Evolutionary conservation across 2,797 vertebrate species (phyloP).

Genomic region (Clamator glandarius): DNA sequence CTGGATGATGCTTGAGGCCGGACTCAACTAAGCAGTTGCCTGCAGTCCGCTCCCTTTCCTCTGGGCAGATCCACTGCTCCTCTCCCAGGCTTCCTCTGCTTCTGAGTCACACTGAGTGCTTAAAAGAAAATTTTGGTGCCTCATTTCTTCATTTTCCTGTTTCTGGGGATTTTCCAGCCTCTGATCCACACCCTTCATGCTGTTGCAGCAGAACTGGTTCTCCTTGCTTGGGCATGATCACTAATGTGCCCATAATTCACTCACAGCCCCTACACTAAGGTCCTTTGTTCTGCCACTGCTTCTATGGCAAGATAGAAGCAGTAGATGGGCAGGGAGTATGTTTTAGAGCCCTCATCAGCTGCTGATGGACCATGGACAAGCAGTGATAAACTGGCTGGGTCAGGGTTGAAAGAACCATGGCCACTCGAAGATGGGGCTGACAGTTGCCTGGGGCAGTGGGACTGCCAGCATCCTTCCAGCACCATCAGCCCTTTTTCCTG

Average conservation of each 20-base stretch:
- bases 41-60: not conserved
- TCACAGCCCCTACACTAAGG: not conserved
- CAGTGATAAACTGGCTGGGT: not conserved
- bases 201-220: not conserved
- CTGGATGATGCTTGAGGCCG: not conserved
- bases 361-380: not conserved
- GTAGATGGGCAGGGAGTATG: not conserved
- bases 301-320: not conserved
- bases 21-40: not conserved
- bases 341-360: not conserved
- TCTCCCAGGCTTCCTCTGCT: not conserved
- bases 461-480: not conserved
- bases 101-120: not conserved
- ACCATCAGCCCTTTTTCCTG: not conserved
- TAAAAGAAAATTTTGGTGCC: not conserved
- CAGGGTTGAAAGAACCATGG: not conserved
- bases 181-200: not conserved
- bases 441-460: not conserved
- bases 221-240: not conserved
- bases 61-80: not conserved
- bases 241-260: not conserved
- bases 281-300: not conserved
- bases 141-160: constrained; percentile 7
- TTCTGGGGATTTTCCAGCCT: constrained; percentile 40
- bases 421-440: not conserved